Evolutionary conservation across 1,140 invertebrate species (phyloP).

Genomic region (Drosophila pachea): DNA sequence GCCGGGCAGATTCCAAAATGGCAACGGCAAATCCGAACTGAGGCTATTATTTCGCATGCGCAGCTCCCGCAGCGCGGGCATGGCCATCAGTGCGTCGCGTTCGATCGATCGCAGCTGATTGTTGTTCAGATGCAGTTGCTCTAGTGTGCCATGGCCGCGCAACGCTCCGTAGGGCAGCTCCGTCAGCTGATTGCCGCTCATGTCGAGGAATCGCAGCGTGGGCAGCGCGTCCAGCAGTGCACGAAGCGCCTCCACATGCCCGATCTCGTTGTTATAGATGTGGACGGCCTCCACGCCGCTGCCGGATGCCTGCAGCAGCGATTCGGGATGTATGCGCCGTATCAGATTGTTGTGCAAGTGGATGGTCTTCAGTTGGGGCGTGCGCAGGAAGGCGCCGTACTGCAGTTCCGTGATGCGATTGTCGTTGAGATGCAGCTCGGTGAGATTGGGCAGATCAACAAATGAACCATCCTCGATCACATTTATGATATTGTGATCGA

Average conservation of each 20-base stretch:
- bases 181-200: conserved; percentile 86
- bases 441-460: conserved; percentile 86
- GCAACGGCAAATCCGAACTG: conserved; percentile 82
- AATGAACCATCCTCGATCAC: conserved; percentile 88
- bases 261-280: conserved; percentile 87
- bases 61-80: conserved; percentile 90
- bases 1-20: conserved; percentile 89
- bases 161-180: conserved; percentile 87
- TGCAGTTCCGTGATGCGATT: conserved; percentile 88
- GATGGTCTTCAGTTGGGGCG: conserved; percentile 85
- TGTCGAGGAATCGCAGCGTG: conserved; percentile 86
- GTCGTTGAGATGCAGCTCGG: conserved; percentile 84
- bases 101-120: conserved; percentile 87
- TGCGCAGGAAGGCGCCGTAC: conserved; percentile 87
- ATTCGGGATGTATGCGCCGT: conserved; percentile 88
- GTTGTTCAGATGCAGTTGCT: conserved; percentile 88
- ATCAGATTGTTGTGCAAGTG: conserved; percentile 89
- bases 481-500: conserved; percentile 86
- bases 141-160: conserved; percentile 87
- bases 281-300: conserved; percentile 87
- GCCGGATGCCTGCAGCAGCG: conserved; percentile 86
- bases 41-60: conserved; percentile 89
- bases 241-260: conserved; percentile 85
- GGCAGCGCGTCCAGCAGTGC: conserved; percentile 88
- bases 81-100: conserved; percentile 86